phyloP scores from a whole-genome alignment of 2,113 vertebrate species.

The Chamaetylas fuelleborni region DNA sequence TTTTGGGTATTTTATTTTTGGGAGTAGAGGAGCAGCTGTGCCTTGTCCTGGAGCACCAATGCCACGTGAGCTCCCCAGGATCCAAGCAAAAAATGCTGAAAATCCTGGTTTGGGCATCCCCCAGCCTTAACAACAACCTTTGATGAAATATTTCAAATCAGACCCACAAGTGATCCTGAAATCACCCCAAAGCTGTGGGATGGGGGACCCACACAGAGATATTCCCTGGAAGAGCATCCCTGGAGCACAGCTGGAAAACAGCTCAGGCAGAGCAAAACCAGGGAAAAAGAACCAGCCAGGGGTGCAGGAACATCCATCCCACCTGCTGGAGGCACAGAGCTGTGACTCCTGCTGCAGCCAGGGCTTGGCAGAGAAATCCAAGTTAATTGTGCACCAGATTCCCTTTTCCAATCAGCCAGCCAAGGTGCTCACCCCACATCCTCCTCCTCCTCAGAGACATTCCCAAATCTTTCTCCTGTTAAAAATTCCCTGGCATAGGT shows the following conservation, averaged over 20 bases:
- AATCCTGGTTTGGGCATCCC: not conserved
- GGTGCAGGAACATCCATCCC: not conserved
- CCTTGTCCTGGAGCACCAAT: not conserved
- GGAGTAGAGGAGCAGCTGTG: not conserved
- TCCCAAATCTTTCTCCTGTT: not conserved
- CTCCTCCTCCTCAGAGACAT: not conserved
- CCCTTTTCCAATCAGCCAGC: not conserved
- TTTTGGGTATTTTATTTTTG: too few species aligned
- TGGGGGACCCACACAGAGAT: not conserved
- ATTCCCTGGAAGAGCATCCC: not conserved
- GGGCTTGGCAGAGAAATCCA: not conserved
- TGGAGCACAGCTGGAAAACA: not conserved
- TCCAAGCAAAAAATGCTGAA: not conserved
- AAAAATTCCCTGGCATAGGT: not conserved
- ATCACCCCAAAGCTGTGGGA: not conserved
- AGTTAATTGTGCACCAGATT: not conserved
- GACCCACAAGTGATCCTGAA: not conserved
- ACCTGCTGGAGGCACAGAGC: not conserved
- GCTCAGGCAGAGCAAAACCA: not conserved
- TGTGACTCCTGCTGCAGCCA: not conserved
- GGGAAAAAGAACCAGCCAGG: not conserved
- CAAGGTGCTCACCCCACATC: not conserved
- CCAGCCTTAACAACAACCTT: not conserved
- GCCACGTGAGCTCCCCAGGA: not conserved
- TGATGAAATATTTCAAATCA: not conserved